Evolutionary conservation across 2,113 vertebrate species (phyloP), one percentile per base, ranked within the genome.

Genomic region (Ammospiza caudacuta): DNA sequence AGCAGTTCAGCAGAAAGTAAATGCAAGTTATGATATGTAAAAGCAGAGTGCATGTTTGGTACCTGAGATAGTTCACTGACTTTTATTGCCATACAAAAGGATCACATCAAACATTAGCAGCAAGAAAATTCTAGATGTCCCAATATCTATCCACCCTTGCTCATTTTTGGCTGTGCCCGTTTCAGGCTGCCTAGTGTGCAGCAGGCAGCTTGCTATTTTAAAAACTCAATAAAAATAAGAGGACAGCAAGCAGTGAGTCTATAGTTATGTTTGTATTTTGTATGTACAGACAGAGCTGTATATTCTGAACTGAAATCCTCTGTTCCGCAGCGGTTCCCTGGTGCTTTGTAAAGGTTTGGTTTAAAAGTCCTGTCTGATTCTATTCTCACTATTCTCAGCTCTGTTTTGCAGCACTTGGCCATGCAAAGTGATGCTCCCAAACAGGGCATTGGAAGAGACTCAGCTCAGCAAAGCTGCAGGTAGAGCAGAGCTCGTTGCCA

Each of bases 401-500:
- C 73, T 66, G 2, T 63, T 87, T 88, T 83, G 13, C 55, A 95
- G 79, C 18, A 4, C 28, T 91, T 69, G 66, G 58, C 68, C 67
- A n/a, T 77, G 79, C 31, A 90, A 94, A 88, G 54, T 12, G 5
- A 27, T 14, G 33, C n/a, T 73, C 55, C 44, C 29, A 28, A 81
- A 51, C 39, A 59, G 67, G 58, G 64, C 58, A 24, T 58, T 4
- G 5, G 55, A 80, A 59, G 49, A 94, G 51, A 54, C 84, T 79
- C 58, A 90, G 81, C 76, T 88, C 72, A 72, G 69, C 52, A 77
- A 87, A 88, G 39, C 79, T 94, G 83, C 82, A 91, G 79, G 62
- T 58, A 67, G 67, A 91, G 91, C 73, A 87, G 81, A 80, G 54
- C 52, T 72, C 16, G 0, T 57, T 69, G 75, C 54, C 33, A 9